A percentile compares a stretch with the other conserved stretches of the same genome.
phyloP scores from a whole-genome alignment of 1,140 invertebrate species.

The Mycetomoellerius zeteki region DNA sequence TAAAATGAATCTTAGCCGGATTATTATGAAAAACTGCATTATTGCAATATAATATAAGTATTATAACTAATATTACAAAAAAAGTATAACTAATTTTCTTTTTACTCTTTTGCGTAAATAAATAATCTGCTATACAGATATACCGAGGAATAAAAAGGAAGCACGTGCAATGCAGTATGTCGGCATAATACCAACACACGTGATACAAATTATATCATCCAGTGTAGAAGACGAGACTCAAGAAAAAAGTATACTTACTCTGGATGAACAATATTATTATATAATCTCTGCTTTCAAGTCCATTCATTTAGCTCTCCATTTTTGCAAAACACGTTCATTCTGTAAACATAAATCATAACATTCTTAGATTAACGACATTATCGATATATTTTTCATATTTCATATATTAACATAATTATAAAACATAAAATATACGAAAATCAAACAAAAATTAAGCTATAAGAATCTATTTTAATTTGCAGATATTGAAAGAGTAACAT shows the following conservation, averaged over 20 bases:
- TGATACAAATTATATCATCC: conserved; percentile 83
- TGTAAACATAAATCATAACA: background rate
- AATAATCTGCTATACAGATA: conserved; percentile 68
- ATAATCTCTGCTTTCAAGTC: background rate
- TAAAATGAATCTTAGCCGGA: background rate
- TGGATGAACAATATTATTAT: conserved; percentile 27
- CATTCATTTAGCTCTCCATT: background rate
- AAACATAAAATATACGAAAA: background rate
- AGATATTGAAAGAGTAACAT: background rate
- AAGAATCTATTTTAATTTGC: background rate
- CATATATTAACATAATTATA: conserved; percentile 2
- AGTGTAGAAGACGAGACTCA: conserved; percentile 51
- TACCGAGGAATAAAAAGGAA: conserved; percentile 85
- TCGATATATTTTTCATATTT: background rate
- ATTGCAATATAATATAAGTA: background rate
- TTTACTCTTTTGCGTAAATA: background rate
- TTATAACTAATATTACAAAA: background rate
- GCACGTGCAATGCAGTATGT: conserved; percentile 83
- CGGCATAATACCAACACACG: conserved; percentile 87
- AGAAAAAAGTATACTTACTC: conserved; percentile 68
- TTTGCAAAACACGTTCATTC: background rate
- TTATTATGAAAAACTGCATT: background rate
- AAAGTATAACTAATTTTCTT: background rate
- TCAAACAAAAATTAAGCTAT: background rate
- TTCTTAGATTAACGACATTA: background rate